Conservation (phyloP, 2,797 vertebrate genomes). For the Notoglanidium macrostoma region DNA sequence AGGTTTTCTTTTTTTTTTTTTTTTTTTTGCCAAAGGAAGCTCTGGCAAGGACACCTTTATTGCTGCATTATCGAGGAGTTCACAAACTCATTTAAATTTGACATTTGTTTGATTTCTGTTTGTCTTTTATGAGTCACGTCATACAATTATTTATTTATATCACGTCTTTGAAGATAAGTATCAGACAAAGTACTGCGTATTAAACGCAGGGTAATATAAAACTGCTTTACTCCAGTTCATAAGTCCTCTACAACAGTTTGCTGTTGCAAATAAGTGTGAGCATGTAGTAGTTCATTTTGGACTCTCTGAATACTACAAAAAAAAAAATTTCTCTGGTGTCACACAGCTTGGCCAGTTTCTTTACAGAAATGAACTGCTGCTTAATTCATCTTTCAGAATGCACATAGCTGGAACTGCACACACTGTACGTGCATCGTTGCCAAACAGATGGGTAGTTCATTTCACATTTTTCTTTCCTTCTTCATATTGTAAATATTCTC, state of each 20-base stretch:
- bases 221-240: not conserved
- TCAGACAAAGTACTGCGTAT: not conserved
- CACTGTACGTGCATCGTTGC: not conserved
- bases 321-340: not conserved
- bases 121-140: not conserved
- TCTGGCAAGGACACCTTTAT: not conserved
- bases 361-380: not conserved
- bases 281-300: not conserved
- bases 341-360: not conserved
- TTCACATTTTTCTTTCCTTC: not conserved
- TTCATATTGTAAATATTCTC: not conserved
- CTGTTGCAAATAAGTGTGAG: not conserved
- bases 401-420: not conserved
- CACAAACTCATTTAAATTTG: not conserved
- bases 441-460: constrained; percentile 24
- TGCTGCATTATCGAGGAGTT: not conserved
- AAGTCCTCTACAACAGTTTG: not conserved
- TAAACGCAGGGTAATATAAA: not conserved
- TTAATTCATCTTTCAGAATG: not conserved
- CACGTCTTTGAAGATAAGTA: not conserved
- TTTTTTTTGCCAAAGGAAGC: not conserved
- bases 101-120: constrained; percentile 1
- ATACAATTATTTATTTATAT: not conserved
- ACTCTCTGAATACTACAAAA: not conserved
- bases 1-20: too few species aligned